Evolutionary conservation across 2,113 vertebrate genomes (phyloP), one percentile per base, ranked within the genome.

Genomic region (Phaetusa simplex): DNA sequence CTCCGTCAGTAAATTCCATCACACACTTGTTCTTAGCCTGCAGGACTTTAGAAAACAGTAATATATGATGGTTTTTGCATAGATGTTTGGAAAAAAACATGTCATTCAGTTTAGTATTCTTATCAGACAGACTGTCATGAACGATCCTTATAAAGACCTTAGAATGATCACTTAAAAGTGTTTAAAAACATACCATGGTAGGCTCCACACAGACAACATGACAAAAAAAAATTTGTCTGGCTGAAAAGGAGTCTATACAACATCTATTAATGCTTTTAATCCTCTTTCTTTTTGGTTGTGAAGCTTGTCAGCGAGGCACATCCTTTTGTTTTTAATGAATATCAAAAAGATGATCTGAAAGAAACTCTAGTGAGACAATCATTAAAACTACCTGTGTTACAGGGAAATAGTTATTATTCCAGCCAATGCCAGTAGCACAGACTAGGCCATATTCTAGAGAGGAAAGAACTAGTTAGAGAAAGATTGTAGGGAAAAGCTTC

Each of bases 401-500:
- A 66, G 12, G 30, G 32, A 90, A 55, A 93, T 30, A 65, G 30
- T 15, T 53, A 36, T 58, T 80, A 77, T 85, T 81, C 38, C 61
- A 74, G 53, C 30, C 78, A 79, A 64, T 42, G 61, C 64, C 40
- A 52, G 58, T 19, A 94, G 62, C 56, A 78, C 43, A 73, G 20
- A 70, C 42, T 70, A 76, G 73, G 70, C 74, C 49, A 72, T 43
- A 76, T 70, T 91, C 84, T 79, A 86, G 45, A 88, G 56, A 96
- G 62, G 62, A 97, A 95, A 89, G 9, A 84, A 82, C 29, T 84
- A 92, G 22, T 74, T 80, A 93, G 76, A 92, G 42, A 94, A 97
- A 96, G 86, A 96, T 82, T 79, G 87, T 38, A 80, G 52, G 71
- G 71, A 95, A 95, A 97, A 93, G 42, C 94, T 95, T 73, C 94